Evolutionary conservation across 2,888 invertebrate genomes (phyloP), one percentile per base, ranked within the genome.

Genomic region (Heteropelma amictum): DNA sequence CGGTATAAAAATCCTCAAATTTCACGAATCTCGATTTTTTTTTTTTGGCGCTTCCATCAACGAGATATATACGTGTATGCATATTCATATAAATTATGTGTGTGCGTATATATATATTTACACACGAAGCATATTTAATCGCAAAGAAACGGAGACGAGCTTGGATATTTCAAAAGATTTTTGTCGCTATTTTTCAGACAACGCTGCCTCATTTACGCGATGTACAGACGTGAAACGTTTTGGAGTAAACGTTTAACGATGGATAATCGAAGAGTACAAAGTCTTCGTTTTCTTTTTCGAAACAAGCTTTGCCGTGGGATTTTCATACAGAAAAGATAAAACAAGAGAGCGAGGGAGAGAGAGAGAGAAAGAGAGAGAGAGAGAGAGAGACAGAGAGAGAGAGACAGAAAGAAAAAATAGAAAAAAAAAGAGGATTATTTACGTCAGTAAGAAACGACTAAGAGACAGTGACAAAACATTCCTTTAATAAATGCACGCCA

Each of bases 131-230:
- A 72, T 61, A 38, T 38, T 65, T 38, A 61, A 38, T 49, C 7
- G 40, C 45, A 61, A 28, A 19, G 33, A 53, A 58, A 38, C 30
- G 33, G 14, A 42, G 21, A 38, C 19, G 40, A 49, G 49, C 38
- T 58, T 49, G 42, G 21, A 42, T 73, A 35, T 72, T 77, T 72
- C 70, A 79, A 65, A 68, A 69, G 67, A 42, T 77, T 71, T 78
- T 78, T 77, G 77, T 78, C 78, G 75, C 70, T 77, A 71, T 78
- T 79, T 79, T 79, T 79, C 79, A 79, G 78, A 79, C 75, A 79
- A 77, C 77, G 79, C 75, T 67, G 78, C 79, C 78, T 78, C 70
- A 78, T 79, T 75, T 65, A 68, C 77, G 77, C 75, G 77, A 75
- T 77, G 72, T 79, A 75, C 79, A 78, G 73, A 78, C 68, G 72